Evolutionary conservation across 2,113 vertebrate genomes (phyloP).

Genomic region (Lonchura striata): DNA sequence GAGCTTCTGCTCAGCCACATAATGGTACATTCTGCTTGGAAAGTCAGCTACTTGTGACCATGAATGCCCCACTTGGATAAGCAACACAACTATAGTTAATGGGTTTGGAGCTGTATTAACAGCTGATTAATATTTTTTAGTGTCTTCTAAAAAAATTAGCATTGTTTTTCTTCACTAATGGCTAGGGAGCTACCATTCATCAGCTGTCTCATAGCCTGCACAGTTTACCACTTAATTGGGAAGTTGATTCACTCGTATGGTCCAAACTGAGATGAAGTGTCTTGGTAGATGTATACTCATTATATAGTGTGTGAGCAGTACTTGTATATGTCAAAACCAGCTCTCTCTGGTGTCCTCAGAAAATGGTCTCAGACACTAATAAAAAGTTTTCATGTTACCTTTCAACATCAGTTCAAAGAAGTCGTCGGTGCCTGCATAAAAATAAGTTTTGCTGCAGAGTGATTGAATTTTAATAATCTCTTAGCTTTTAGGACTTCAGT

Average conservation of each 20-base stretch:
- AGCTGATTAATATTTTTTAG: conserved; percentile 10
- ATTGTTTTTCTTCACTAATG: conserved; percentile 38
- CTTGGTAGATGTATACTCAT: conserved; percentile 24
- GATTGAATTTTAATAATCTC: conserved; percentile 71
- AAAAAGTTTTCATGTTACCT: conserved; percentile 49
- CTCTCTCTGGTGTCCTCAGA: conserved; percentile 57
- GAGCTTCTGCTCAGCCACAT: neutral
- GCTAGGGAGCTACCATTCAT: neutral
- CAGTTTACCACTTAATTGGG: conserved; percentile 55
- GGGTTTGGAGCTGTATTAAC: neutral
- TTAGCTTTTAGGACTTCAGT: conserved; percentile 58
- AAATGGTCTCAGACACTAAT: conserved; percentile 53
- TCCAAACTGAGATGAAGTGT: neutral
- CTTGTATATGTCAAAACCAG: conserved; percentile 25
- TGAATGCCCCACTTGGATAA: neutral
- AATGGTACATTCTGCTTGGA: neutral
- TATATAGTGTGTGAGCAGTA: conserved; percentile 19
- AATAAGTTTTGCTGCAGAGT: conserved; percentile 34
- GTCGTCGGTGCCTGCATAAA: conserved; percentile 54
- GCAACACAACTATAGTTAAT: neutral
- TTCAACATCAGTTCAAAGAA: conserved; percentile 67
- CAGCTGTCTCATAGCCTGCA: conserved; percentile 10
- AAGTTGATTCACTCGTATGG: neutral
- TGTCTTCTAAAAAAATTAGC: neutral
- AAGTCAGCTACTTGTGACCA: neutral